A percentile compares a stretch with the other conserved stretches of the same genome.
phyloP scores from a whole-genome alignment of 2,113 vertebrate species.

The Dryoscopus gambensis region DNA sequence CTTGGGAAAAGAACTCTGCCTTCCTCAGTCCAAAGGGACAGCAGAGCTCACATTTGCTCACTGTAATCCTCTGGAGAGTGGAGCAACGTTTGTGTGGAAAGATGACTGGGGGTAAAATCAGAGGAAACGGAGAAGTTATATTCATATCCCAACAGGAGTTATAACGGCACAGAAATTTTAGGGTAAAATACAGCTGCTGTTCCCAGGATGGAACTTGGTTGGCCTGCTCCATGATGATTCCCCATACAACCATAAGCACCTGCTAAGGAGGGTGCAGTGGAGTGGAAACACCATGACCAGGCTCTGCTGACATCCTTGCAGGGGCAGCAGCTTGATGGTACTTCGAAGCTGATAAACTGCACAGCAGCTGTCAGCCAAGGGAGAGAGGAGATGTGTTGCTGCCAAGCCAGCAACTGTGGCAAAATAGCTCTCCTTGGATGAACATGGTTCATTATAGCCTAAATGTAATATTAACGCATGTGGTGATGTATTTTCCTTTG shows the following conservation, averaged over 20 bases:
- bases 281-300: background rate
- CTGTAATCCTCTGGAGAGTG: background rate
- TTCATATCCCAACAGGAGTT: background rate
- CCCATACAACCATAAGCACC: background rate
- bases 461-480: background rate
- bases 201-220: background rate
- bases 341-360: background rate
- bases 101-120: background rate
- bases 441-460: background rate
- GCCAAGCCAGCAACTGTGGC: background rate
- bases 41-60: background rate
- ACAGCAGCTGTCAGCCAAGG: background rate
- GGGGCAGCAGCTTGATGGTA: background rate
- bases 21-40: background rate
- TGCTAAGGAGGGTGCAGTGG: background rate
- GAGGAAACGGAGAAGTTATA: background rate
- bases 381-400: background rate
- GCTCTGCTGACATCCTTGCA: background rate
- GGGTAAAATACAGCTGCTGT: background rate
- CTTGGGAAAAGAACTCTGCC: background rate
- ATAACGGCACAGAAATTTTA: background rate
- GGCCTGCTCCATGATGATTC: background rate
- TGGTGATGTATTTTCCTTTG: too few species aligned
- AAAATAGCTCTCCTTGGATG: background rate
- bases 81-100: background rate